Percentiles rank a stretch among this genome's conserved stretches.
These are phyloP conservation scores for Tricholaema leucomelas DNA, from an alignment of 2,113 vertebrate genomes.

Conservation along the genomic window DNA sequence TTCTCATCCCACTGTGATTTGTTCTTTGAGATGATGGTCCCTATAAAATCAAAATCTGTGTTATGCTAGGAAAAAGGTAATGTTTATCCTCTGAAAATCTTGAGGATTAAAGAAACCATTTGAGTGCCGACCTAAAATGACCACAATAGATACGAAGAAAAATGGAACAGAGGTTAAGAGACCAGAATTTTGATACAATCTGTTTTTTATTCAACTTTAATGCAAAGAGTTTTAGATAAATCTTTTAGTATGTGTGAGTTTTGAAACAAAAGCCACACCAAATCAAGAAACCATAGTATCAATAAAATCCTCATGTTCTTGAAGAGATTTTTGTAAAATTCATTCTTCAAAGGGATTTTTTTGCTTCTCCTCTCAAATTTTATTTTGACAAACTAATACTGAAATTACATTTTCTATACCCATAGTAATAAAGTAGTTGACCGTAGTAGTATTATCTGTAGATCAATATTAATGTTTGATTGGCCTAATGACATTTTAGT, in stretches of 20 bases:
- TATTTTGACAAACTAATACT: neutral
- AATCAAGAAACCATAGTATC: neutral
- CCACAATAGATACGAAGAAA: neutral
- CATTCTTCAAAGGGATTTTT: neutral
- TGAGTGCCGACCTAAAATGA: neutral
- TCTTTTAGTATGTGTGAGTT: neutral
- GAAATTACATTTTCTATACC: neutral
- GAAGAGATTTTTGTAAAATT: neutral
- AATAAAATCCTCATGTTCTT: neutral
- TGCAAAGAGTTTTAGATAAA: neutral
- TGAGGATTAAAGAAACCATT: neutral
- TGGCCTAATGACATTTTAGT: neutral
- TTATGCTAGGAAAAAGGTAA: neutral
- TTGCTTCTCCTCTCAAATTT: neutral
- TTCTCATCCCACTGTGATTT: neutral
- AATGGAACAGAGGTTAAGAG: neutral
- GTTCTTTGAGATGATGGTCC: neutral
- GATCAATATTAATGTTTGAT: neutral
- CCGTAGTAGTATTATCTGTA: neutral
- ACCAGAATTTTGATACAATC: neutral
- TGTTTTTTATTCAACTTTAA: neutral
- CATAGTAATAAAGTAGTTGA: neutral
- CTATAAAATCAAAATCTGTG: neutral
- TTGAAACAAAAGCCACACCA: neutral
- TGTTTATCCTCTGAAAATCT: neutral